phyloP scores from a whole-genome alignment of 2,888 invertebrate genomes.

The Gonocerus acuteangulatus region DNA sequence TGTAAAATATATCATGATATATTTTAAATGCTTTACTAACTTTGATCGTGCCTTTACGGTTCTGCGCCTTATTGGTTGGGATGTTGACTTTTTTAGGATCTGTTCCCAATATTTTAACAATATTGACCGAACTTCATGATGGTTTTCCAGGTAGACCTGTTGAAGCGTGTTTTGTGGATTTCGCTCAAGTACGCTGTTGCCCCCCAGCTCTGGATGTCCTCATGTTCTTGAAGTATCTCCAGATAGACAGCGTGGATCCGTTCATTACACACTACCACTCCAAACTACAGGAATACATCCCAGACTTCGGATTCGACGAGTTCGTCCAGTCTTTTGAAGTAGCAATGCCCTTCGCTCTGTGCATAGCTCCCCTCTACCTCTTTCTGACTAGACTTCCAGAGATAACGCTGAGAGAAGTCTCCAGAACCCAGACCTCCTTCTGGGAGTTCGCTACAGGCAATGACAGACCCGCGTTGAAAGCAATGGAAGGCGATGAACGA shows the following conservation, averaged over 20 bases:
- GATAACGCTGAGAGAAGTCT: not conserved
- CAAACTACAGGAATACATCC: not conserved
- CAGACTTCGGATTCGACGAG: not conserved
- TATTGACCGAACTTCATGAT: no score
- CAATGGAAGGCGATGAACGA: slow-evolving; percentile 10
- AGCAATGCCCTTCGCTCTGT: not conserved
- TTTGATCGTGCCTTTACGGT: no score
- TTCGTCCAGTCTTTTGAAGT: slow-evolving; percentile 13
- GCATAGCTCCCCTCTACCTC: slow-evolving; percentile 27
- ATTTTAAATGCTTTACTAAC: no score
- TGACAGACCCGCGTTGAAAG: slow-evolving; percentile 21
- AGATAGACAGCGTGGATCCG: not conserved
- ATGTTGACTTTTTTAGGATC: no score
- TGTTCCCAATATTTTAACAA: no score
- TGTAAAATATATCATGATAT: no score
- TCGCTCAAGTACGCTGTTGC: slow-evolving; percentile 12
- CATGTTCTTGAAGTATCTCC: slow-evolving; percentile 12
- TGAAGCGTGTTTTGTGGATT: slow-evolving; percentile 23
- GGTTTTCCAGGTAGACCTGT: no score
- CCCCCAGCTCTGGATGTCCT: slow-evolving; percentile 27
- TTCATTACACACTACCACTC: slow-evolving; percentile 12
- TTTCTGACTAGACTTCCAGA: slow-evolving; percentile 26
- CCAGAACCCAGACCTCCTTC: slow-evolving; percentile 21
- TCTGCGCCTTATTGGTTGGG: no score
- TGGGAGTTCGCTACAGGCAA: slow-evolving; percentile 22